A percentile compares a stretch with the other conserved stretches of the same genome.
phyloP scores from a whole-genome alignment of 2,113 vertebrate genomes.

The Eublepharis macularius region DNA sequence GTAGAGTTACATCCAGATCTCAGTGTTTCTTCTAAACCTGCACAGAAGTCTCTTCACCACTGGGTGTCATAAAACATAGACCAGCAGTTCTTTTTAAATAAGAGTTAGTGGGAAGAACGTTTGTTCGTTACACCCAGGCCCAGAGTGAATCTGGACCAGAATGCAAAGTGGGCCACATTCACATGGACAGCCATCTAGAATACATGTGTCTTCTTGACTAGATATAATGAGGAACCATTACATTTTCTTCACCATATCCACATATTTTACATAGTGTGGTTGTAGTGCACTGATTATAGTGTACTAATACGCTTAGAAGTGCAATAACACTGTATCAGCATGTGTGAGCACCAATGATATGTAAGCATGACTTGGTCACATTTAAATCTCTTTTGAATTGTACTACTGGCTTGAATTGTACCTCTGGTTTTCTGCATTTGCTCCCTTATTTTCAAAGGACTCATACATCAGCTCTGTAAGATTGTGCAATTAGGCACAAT shows the following conservation, averaged over 20 bases:
- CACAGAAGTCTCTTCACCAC: no score
- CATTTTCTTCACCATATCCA: neutral
- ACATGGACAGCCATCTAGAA: no score
- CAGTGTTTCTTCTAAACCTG: no score
- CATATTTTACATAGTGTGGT: neutral
- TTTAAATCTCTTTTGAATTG: neutral
- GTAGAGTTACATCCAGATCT: no score
- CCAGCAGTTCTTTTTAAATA: no score
- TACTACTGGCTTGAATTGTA: neutral
- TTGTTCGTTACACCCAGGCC: no score
- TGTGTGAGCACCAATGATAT: neutral
- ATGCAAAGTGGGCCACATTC: no score
- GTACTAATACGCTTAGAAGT: neutral
- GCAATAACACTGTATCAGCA: neutral
- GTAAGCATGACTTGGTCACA: neutral
- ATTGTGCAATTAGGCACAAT: neutral
- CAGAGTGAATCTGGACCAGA: no score
- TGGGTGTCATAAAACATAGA: no score
- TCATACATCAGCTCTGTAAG: neutral
- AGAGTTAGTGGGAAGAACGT: no score
- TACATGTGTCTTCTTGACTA: no score
- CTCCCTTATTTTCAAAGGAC: neutral
- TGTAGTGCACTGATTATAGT: neutral
- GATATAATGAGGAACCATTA: accelerated
- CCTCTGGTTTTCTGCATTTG: neutral